phyloP scores from a whole-genome alignment of 2,888 invertebrate genomes.

The Linnaemya vulpina region DNA sequence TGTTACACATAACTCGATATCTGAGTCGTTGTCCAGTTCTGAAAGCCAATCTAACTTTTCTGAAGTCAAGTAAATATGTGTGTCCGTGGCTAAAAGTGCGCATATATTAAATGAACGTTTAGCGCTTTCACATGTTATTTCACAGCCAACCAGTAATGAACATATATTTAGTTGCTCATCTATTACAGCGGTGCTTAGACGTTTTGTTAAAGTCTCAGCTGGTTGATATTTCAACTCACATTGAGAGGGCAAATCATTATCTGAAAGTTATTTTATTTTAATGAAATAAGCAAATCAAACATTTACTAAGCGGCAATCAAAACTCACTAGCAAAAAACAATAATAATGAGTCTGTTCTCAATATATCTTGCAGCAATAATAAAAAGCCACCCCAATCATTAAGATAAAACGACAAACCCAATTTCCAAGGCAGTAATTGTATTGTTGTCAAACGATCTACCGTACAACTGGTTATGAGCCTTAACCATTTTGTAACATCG shows the following conservation, averaged over 20 bases:
- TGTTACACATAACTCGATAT: slow-evolving; percentile 78
- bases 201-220: slow-evolving; percentile 80
- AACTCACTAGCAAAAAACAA: slow-evolving; percentile 83
- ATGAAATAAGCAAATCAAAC: slow-evolving; percentile 3
- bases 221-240: slow-evolving; percentile 82
- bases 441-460: slow-evolving; percentile 83
- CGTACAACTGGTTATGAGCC: slow-evolving; percentile 83
- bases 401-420: slow-evolving; percentile 84
- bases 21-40: slow-evolving; percentile 52
- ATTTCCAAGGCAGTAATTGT: slow-evolving; percentile 84
- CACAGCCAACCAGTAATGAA: slow-evolving; percentile 83
- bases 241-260: slow-evolving; percentile 82
- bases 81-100: slow-evolving; percentile 81
- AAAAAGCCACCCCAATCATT: slow-evolving; percentile 81
- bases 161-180: slow-evolving; percentile 82
- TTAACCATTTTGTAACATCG: slow-evolving; percentile 84
- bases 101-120: slow-evolving; percentile 77
- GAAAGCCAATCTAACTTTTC: slow-evolving; percentile 84
- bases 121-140: slow-evolving; percentile 79
- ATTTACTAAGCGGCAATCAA: background rate
- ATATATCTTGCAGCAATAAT: slow-evolving; percentile 84
- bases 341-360: slow-evolving; percentile 84
- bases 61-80: slow-evolving; percentile 83
- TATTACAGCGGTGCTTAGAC: slow-evolving; percentile 75
- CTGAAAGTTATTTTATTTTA: slow-evolving; percentile 75